Evolutionary conservation across 2,797 vertebrate species (phyloP), one percentile per base, ranked within the genome.

Genomic region (Astyanax mexicanus): DNA sequence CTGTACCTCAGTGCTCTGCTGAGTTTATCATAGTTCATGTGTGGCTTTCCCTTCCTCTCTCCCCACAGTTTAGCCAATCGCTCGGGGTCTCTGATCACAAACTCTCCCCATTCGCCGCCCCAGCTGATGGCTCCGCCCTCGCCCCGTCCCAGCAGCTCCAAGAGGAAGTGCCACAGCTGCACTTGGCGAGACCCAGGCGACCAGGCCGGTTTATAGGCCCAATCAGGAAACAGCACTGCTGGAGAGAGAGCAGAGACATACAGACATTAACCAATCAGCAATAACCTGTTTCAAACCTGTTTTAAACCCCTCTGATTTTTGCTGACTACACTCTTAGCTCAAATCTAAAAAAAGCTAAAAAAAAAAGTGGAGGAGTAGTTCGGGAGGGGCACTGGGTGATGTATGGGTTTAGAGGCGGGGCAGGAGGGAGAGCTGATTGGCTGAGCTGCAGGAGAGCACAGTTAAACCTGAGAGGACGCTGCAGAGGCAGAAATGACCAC

Each of bases 11-110:
- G 89, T 0, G 93, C 93, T 51, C 93, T 87, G 87, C 93, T 94
- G 74, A 94, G 92, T 75, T 94, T 94, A 90, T 94, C 93, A 21
- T 94, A 94, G 86, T 94, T 94, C 93, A 94, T 94, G 84, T 94
- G 93, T 0, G 81, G 84, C 23, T 86, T 87, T 55, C 85, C 83
- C 68, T 88, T 88, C 60, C 85, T 76, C 37, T 86, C 85, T 3
- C 86, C 86, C 86, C 86, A 88, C 29, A 87, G 78, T 42, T 71
- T 81, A 3, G 86, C 86, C 40, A 88, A 61, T 47, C 55, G 73
- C 51, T 88, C 86, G 0, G 86, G 85, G 47, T 88, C 85, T 57
- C 80, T 75, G 75, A 88, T 88, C 38, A 88, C 81, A 68, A 88
- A 88, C 67, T 88, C 86, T 35, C 86, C 86, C 82, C 82, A 87